A percentile compares a stretch with the other conserved stretches of the same genome.
phyloP scores from a whole-genome alignment of 2,888 invertebrate genomes.

The Eupithecia inturbata region DNA sequence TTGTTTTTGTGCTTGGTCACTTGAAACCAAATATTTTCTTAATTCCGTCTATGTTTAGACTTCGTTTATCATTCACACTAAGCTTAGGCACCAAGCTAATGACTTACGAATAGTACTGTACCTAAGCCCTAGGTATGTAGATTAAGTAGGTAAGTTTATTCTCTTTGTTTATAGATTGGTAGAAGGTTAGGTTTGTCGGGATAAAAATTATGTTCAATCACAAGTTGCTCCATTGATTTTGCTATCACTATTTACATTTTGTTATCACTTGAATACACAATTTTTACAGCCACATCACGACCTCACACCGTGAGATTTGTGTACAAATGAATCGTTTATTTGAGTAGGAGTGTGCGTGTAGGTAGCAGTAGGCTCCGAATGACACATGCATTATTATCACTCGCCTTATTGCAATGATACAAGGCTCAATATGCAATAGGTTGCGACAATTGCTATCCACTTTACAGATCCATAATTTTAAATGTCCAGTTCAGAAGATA shows the following conservation, averaged over 20 bases:
- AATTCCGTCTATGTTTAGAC: background rate
- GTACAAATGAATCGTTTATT: constrained; percentile 12
- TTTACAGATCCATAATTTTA: constrained; percentile 14
- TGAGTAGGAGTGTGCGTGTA: background rate
- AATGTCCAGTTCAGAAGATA: background rate
- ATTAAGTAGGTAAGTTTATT: background rate
- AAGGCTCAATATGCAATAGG: constrained; percentile 20
- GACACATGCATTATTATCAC: constrained; percentile 25
- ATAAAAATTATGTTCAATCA: background rate
- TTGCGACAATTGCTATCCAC: background rate
- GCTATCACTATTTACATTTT: constrained; percentile 34
- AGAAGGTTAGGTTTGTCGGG: background rate
- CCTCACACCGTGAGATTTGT: constrained; percentile 3
- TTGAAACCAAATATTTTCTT: background rate
- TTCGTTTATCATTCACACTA: background rate
- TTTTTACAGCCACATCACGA: constrained; percentile 18
- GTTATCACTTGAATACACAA: constrained; percentile 29
- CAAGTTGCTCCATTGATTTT: constrained; percentile 1
- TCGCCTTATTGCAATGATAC: constrained; percentile 13
- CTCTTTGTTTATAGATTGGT: background rate
- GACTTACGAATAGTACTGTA: background rate
- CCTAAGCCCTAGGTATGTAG: background rate
- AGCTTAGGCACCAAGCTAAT: background rate
- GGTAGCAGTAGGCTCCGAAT: constrained; percentile 1
- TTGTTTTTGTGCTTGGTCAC: background rate